phyloP scores from a whole-genome alignment of 2,797 vertebrate species.

The Molossus alvarezi region DNA sequence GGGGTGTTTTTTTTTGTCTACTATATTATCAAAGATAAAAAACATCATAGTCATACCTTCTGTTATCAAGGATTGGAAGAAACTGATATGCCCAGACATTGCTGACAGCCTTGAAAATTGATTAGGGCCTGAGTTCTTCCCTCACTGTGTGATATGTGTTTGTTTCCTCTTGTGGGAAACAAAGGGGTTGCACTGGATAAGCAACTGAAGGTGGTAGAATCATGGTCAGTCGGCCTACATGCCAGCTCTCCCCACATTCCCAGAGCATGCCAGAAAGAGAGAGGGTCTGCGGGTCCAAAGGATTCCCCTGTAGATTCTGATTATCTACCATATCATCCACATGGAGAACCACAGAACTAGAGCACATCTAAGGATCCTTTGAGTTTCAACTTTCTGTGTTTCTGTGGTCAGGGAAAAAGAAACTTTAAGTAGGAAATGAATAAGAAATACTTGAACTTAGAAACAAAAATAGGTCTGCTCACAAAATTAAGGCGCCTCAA shows the following conservation, averaged over 20 bases:
- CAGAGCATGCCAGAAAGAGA: background rate
- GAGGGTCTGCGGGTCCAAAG: background rate
- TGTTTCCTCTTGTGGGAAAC: constrained; percentile 32
- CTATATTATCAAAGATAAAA: constrained; percentile 74
- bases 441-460: constrained; percentile 44
- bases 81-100: constrained; percentile 50
- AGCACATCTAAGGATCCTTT: constrained; percentile 14
- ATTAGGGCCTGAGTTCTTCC: background rate
- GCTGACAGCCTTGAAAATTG: constrained; percentile 1
- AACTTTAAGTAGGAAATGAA: constrained; percentile 36
- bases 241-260: background rate
- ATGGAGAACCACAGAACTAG: background rate
- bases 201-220: background rate
- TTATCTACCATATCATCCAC: background rate
- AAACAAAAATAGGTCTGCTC: constrained; percentile 19
- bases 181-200: background rate
- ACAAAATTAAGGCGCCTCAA: background rate
- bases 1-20: background rate
- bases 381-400: constrained; percentile 5
- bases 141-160: background rate
- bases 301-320: background rate
- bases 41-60: background rate
- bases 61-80: constrained; percentile 46
- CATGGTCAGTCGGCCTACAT: background rate
- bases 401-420: background rate